phyloP scores from a whole-genome alignment of 2,888 invertebrate genomes.

The Drosophila recens region DNA sequence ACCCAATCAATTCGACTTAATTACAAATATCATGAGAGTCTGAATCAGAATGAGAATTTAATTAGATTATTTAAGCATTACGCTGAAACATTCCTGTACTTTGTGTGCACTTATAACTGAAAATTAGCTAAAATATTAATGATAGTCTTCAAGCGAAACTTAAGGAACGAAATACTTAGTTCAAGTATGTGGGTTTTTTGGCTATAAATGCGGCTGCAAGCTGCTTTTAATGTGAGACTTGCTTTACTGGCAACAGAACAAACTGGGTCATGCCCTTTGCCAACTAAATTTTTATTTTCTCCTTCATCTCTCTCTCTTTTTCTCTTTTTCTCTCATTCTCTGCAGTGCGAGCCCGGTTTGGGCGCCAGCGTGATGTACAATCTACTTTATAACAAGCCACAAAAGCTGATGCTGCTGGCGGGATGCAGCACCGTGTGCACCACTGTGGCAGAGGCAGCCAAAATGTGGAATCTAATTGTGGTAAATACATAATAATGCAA shows the following conservation, averaged over 20 bases:
- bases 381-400: slow-evolving; percentile 97
- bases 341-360: slow-evolving; percentile 98
- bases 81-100: not conserved
- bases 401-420: slow-evolving; percentile 96
- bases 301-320: not conserved
- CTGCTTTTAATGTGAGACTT: slow-evolving; percentile 39
- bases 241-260: slow-evolving; percentile 38
- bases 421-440: slow-evolving; percentile 99
- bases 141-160: slow-evolving; percentile 5
- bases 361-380: slow-evolving; percentile 99
- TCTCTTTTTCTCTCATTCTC: slow-evolving; percentile 14
- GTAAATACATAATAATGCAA: slow-evolving; percentile 87
- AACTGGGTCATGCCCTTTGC: slow-evolving; percentile 50
- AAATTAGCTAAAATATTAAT: slow-evolving; percentile 9
- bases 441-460: slow-evolving; percentile 99
- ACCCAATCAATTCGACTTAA: slow-evolving; percentile 3
- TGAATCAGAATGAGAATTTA: not conserved
- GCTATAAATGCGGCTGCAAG: slow-evolving; percentile 19
- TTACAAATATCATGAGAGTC: slow-evolving; percentile 1
- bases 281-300: slow-evolving; percentile 30
- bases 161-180: slow-evolving; percentile 6
- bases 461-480: slow-evolving; percentile 99
- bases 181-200: slow-evolving; percentile 19
- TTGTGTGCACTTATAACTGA: not conserved
- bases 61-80: slow-evolving; percentile 9